These are phyloP conservation scores for Amaurobius ferox DNA, from an alignment of 2,888 invertebrate genomes.

Conservation along the genomic window DNA sequence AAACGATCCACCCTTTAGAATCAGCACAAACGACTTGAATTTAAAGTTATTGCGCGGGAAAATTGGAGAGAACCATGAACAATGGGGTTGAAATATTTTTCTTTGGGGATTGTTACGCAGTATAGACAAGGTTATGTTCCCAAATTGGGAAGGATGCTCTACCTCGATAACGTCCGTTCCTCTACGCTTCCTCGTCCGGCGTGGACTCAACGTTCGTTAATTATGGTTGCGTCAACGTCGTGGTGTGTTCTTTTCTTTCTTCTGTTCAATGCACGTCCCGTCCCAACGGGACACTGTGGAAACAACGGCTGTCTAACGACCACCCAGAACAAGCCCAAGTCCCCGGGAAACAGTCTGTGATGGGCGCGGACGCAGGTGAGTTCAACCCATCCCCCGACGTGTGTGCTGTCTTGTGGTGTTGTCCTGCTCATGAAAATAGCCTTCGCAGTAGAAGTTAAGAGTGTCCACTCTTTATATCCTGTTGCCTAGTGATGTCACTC, in stretches of 20 bases:
- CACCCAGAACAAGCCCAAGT: slow-evolving; percentile 33
- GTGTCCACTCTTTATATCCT: too few species aligned
- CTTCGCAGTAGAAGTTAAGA: too few species aligned
- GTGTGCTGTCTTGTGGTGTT: neutral
- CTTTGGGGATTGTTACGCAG: too few species aligned
- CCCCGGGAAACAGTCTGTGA: slow-evolving; percentile 29
- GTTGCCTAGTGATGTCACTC: neutral
- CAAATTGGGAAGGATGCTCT: too few species aligned
- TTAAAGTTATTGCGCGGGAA: too few species aligned
- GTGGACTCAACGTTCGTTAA: neutral
- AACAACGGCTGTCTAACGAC: slow-evolving; percentile 70
- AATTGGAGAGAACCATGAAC: too few species aligned
- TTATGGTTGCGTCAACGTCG: slow-evolving; percentile 59
- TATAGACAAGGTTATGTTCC: too few species aligned
- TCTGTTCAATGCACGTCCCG: slow-evolving; percentile 70
- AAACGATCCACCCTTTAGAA: too few species aligned
- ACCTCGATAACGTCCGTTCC: too few species aligned
- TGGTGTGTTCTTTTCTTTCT: slow-evolving; percentile 67
- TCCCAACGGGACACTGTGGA: slow-evolving; percentile 70
- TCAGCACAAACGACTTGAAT: too few species aligned
- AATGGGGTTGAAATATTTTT: too few species aligned
- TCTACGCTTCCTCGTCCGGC: neutral
- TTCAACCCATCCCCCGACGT: neutral
- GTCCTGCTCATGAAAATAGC: too few species aligned
- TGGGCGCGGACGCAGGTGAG: slow-evolving; percentile 57